These are phyloP conservation scores for Ophiothrix spiculata DNA, from an alignment of 35 echinoderm and acorn worm species.

Conservation along the genomic window DNA sequence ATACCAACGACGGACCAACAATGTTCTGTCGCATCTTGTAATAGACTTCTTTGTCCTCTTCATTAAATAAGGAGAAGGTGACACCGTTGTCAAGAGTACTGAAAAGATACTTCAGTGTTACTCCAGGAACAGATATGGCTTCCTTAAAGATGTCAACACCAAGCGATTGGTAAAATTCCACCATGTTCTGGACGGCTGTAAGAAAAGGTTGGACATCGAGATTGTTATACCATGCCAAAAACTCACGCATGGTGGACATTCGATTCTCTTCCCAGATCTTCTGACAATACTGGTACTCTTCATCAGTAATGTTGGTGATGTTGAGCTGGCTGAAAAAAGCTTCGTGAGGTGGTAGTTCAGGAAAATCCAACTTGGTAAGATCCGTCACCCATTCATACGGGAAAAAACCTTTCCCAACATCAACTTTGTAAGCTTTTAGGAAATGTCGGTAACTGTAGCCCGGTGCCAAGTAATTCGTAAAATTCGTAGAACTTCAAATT, in stretches of 20 bases:
- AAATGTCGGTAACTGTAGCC: conserved; percentile 10
- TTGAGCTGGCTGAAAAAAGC: not conserved
- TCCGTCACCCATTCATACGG: conserved; percentile 16
- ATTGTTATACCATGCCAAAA: conserved; percentile 56
- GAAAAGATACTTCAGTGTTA: conserved; percentile 39
- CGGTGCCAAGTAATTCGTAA: not conserved
- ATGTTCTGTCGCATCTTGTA: conserved; percentile 13
- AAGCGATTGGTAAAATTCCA: conserved; percentile 16
- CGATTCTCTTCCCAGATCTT: not conserved
- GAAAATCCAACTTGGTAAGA: not conserved
- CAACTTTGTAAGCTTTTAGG: conserved; percentile 4
- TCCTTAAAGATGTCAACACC: conserved; percentile 20
- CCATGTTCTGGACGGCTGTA: conserved; percentile 39
- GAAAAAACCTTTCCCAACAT: conserved; percentile 22
- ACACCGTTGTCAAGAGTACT: not conserved
- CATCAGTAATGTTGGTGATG: not conserved
- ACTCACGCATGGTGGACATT: conserved; percentile 27
- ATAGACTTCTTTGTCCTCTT: conserved; percentile 45
- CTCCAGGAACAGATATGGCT: conserved; percentile 51
- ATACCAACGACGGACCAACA: conserved; percentile 26
- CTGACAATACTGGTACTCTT: conserved; percentile 25
- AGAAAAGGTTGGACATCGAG: conserved; percentile 37
- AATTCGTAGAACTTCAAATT: not conserved
- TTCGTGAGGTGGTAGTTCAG: conserved; percentile 21
- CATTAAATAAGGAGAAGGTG: conserved; percentile 19